Evolutionary conservation across 2,797 vertebrate genomes (phyloP).

Genomic region (Podarcis lilfordi): DNA sequence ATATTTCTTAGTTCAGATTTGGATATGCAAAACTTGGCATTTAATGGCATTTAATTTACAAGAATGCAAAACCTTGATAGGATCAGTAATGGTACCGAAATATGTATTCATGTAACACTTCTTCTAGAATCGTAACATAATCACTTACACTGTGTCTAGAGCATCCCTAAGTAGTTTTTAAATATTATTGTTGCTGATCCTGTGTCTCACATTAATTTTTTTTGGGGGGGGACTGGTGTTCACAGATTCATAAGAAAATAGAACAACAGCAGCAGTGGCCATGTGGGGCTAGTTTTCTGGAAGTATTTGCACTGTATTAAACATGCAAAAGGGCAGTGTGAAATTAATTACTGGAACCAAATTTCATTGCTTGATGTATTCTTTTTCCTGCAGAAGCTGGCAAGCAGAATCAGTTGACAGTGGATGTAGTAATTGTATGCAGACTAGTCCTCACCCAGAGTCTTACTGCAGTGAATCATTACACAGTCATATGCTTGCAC

Average conservation of each 20-base stretch:
- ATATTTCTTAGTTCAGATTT: not conserved
- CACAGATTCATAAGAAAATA: not conserved
- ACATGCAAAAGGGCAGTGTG: not conserved
- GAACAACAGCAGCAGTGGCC: not conserved
- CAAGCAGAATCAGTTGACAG: constrained; percentile 96
- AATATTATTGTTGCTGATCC: not conserved
- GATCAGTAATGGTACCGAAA: not conserved
- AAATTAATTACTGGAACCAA: not conserved
- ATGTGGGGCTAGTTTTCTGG: not conserved
- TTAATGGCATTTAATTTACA: not conserved
- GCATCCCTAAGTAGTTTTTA: not conserved
- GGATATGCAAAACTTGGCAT: not conserved
- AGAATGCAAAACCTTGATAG: not conserved
- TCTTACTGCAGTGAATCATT: constrained; percentile 81
- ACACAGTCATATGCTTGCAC: constrained; percentile 73
- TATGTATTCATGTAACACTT: no score
- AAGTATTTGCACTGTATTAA: not conserved
- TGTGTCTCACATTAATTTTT: not conserved
- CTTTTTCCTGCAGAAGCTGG: constrained; percentile 85
- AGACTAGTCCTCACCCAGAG: constrained; percentile 84
- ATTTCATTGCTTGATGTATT: not conserved
- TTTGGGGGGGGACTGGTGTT: not conserved
- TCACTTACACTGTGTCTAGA: not conserved
- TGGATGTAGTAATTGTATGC: constrained; percentile 92
- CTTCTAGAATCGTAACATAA: no score